Base-by-base conservation (phyloP, 1,140 invertebrate species). In the Camponotus vicinus region DNA sequence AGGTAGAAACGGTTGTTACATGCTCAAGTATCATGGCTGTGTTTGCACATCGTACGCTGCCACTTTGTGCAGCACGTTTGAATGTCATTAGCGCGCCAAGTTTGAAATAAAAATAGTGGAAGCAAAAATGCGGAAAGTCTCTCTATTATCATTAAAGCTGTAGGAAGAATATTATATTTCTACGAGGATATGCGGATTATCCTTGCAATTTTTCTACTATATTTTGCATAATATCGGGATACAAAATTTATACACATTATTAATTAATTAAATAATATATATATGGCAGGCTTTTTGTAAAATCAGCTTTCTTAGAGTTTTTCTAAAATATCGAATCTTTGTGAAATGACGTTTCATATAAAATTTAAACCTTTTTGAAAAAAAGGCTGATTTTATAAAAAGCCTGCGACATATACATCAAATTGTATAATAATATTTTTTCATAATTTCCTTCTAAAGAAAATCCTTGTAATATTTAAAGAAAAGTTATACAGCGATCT, bases 1-100 rank as follows among this genome's bases (percentile, higher is more conserved):
- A 45, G 79, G 40, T 70, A 75, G 79, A 83, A 83, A 83, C 69
- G 55, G 69, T 83, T 83, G 79, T 73, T 83, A 75, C 69, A 75
- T 8, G 55, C 34, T 75, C 55, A 75, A 73, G 79, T 75, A 83
- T 83, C 79, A 49, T 61, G 69, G 55, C 69, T 63, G 69, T 83
- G 69, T 83, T 83, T 83, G 79, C 69, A 70, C 79, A 83, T 83
- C 79, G 79, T 61, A 15, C 79, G 42, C 79, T 63, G 34, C 55
- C 79, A 82, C 27, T 73, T 82, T 73, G 79, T 73, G 40, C 21
- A 42, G 21, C 78, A 45, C 79, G 69, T 73, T 73, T 73, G 79
- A 61, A 83, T 75, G 79, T 45, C 67, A 83, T 83, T 83, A 83
- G 55, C 45, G 69, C 40, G 4, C 21, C 37, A 59, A 82, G 57